A percentile compares a stretch with the other conserved stretches of the same genome.
Evolutionary conservation across 2,113 vertebrate species (phyloP).

Genomic region (Geococcyx californianus): DNA sequence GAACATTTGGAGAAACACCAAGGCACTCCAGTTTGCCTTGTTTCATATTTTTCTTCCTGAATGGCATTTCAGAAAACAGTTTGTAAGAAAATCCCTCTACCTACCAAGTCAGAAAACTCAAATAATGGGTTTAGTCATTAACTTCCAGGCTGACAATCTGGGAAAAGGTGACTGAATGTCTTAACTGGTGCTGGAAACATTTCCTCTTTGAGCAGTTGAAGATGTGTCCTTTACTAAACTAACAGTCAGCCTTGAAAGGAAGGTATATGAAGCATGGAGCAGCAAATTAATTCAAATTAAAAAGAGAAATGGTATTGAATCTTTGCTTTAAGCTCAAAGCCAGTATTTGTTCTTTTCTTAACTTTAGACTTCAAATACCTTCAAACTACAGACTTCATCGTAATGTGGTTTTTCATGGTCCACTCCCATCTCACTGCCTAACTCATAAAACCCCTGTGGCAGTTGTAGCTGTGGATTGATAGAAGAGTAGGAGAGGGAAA

Average conservation of each 20-base stretch:
- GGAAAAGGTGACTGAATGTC: not conserved
- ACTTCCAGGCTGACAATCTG: not conserved
- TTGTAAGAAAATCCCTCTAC: not conserved
- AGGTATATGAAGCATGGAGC: constrained; percentile 9
- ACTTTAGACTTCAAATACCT: not conserved
- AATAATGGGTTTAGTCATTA: not conserved
- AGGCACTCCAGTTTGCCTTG: not conserved
- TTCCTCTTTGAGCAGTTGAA: not conserved
- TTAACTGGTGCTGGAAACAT: not conserved
- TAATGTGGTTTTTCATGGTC: not conserved
- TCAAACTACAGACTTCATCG: not conserved
- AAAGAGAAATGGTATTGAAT: not conserved
- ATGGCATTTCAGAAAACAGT: not conserved
- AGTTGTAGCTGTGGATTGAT: not conserved
- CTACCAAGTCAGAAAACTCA: not conserved
- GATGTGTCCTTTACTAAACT: constrained; percentile 22
- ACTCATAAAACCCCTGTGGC: not conserved
- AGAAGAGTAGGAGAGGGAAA: not conserved
- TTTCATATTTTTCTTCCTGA: not conserved
- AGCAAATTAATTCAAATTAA: constrained; percentile 40
- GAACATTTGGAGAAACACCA: not conserved
- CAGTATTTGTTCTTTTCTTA: constrained; percentile 3
- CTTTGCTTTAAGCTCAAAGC: not conserved
- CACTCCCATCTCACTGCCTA: not conserved
- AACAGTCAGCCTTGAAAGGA: constrained; percentile 34